Evolutionary conservation across 2,113 vertebrate species (phyloP).

Genomic region (Anhinga anhinga): DNA sequence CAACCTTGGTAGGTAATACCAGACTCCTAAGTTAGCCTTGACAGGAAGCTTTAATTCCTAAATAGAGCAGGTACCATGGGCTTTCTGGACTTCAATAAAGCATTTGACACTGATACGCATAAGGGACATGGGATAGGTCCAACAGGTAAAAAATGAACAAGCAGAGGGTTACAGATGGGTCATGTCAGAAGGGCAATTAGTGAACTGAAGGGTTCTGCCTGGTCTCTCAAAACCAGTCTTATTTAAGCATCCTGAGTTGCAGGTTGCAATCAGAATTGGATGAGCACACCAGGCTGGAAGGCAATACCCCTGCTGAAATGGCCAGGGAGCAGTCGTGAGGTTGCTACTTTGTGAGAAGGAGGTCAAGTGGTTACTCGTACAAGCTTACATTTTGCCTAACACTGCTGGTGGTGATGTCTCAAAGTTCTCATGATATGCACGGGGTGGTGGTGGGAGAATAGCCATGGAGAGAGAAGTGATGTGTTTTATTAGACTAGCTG

Average conservation of each 20-base stretch:
- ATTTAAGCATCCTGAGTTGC: neutral
- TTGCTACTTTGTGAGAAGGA: neutral
- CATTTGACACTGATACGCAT: neutral
- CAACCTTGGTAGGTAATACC: neutral
- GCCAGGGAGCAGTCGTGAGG: neutral
- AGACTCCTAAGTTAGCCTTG: neutral
- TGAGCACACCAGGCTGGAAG: neutral
- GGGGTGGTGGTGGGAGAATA: neutral
- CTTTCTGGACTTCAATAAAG: neutral
- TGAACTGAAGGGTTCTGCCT: neutral
- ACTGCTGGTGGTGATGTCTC: neutral
- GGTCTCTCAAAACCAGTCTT: neutral
- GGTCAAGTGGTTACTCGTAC: neutral
- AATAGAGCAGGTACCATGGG: neutral
- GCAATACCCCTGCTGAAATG: neutral
- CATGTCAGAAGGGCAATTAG: neutral
- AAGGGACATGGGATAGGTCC: neutral
- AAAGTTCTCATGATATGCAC: accelerated
- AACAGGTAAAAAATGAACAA: neutral
- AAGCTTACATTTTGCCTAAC: neutral
- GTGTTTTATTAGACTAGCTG: neutral
- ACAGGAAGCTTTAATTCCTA: neutral
- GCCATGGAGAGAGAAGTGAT: neutral
- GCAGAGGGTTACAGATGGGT: neutral
- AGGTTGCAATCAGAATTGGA: neutral